Evolutionary conservation across 2,797 vertebrate species (phyloP), one percentile per base, ranked within the genome.

Genomic region (Chaetophractus vellerosus): DNA sequence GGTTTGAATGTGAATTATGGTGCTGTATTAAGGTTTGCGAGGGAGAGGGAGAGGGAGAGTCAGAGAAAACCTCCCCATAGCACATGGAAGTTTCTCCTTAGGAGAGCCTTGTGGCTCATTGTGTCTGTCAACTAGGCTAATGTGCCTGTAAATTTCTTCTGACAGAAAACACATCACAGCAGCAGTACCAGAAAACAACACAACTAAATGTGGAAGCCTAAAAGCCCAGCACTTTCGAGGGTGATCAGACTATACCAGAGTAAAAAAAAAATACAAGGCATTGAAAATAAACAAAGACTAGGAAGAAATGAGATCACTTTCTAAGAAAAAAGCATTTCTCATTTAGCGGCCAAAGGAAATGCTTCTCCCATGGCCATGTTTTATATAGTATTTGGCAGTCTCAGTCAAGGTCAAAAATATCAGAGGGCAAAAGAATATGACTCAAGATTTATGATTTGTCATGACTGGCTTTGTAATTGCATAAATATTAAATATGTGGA

Each of bases 401-500:
- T 24, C 6, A 33, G 28, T 94, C 84, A 91, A 89, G 96, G 96
- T 92, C 93, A 97, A 96, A 91, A 74, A 76, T 78, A 92, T 96
- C 80, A 88, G 28, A 96, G 64, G 71, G 48, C 52, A 93, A 95
- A 82, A 88, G 71, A 69, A 93, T 76, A 38, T 66, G 74, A 90
- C 36, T 95, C 66, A 90, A 79, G 71, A 87, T 86, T 91, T 95
- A 96, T 71, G 87, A 76, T 86, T 96, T 92, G 63, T 96, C 82
- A 33, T 72, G 7, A 93, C 64, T 80, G 74, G 82, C 52, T 96
- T 96, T 97, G 68, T 86, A 96, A 96, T 78, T 91, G 92, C 94
- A 96, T 96, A 72, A 91, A 93, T 97, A 97, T 97, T 96, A 95
- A 97, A 87, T 86, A 94, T 41, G 92, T 96, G 84, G 93, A 96